These are phyloP conservation scores for Drosophila paranaensis DNA, from an alignment of 2,888 invertebrate species.

Conservation along the genomic window DNA sequence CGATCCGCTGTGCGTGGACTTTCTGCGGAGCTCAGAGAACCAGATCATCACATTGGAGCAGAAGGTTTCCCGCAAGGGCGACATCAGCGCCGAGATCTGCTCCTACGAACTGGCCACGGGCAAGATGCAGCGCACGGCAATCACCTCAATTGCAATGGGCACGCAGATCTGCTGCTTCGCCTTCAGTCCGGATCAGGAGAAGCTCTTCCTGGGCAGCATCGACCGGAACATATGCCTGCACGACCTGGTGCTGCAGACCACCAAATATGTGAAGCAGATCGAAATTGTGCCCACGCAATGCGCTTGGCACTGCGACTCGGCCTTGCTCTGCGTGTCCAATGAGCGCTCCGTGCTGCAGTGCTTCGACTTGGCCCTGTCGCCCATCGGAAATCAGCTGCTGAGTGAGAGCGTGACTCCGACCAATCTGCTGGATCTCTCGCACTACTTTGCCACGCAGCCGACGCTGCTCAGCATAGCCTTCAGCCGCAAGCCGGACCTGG, in stretches of 20 bases:
- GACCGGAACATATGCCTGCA: slow-evolving; percentile 93
- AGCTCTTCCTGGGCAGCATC: slow-evolving; percentile 92
- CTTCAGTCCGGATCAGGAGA: slow-evolving; percentile 90
- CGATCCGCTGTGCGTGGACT: slow-evolving; percentile 93
- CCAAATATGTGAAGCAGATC: slow-evolving; percentile 89
- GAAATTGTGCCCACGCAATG: slow-evolving; percentile 91
- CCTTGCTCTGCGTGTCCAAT: slow-evolving; percentile 89
- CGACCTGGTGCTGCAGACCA: slow-evolving; percentile 90
- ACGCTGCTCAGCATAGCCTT: slow-evolving; percentile 87
- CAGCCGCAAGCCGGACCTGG: slow-evolving; percentile 86
- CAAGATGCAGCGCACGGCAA: slow-evolving; percentile 88
- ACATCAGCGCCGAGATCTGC: slow-evolving; percentile 90
- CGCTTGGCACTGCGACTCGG: slow-evolving; percentile 90
- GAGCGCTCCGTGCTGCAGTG: slow-evolving; percentile 91
- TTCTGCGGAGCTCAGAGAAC: slow-evolving; percentile 90
- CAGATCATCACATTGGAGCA: slow-evolving; percentile 93
- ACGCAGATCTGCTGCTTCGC: slow-evolving; percentile 89
- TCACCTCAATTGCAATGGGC: slow-evolving; percentile 89
- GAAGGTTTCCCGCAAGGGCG: slow-evolving; percentile 89
- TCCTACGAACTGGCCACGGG: slow-evolving; percentile 86
- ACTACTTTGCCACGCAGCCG: slow-evolving; percentile 85
- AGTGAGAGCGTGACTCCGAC: slow-evolving; percentile 88
- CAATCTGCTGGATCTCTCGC: slow-evolving; percentile 88
- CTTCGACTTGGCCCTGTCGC: slow-evolving; percentile 90
- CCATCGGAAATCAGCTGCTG: slow-evolving; percentile 88